Evolutionary conservation across 1,140 invertebrate species (phyloP).

Genomic region (Papilio xuthus): DNA sequence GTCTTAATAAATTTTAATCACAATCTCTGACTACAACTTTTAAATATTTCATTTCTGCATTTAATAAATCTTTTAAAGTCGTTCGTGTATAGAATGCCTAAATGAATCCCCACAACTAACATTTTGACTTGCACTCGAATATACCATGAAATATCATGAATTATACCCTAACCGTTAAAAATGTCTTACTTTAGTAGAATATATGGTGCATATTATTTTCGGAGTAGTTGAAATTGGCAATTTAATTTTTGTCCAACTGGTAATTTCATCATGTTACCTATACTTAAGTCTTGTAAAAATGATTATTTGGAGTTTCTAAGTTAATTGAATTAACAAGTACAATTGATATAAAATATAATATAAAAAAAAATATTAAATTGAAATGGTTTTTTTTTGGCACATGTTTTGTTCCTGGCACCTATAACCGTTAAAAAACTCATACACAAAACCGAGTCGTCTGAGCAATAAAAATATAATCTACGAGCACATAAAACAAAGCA

Average conservation of each 20-base stretch:
- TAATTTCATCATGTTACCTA: not conserved
- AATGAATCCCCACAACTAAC: constrained; percentile 28
- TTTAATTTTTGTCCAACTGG: not conserved
- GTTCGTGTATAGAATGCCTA: not conserved
- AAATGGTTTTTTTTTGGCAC: not conserved
- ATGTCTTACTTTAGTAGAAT: constrained; percentile 10
- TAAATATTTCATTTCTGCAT: not conserved
- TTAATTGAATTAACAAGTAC: not conserved
- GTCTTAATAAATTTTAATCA: not conserved
- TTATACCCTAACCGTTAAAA: constrained; percentile 31
- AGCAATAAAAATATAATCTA: constrained; percentile 34
- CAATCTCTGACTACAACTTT: not conserved
- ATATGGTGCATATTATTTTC: not conserved
- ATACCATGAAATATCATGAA: constrained; percentile 24
- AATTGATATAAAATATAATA: not conserved
- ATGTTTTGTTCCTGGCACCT: not conserved
- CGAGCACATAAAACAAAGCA: constrained; percentile 41
- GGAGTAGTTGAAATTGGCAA: not conserved
- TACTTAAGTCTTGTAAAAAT: not conserved
- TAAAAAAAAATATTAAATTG: not conserved
- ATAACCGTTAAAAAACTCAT: constrained; percentile 7
- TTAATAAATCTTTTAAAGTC: not conserved
- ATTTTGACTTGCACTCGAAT: constrained; percentile 14
- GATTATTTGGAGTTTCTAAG: not conserved
- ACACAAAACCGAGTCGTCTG: constrained; percentile 12